These are phyloP conservation scores for Limnephilus rhombicus DNA, from an alignment of 2,888 invertebrate genomes.

Conservation along the genomic window DNA sequence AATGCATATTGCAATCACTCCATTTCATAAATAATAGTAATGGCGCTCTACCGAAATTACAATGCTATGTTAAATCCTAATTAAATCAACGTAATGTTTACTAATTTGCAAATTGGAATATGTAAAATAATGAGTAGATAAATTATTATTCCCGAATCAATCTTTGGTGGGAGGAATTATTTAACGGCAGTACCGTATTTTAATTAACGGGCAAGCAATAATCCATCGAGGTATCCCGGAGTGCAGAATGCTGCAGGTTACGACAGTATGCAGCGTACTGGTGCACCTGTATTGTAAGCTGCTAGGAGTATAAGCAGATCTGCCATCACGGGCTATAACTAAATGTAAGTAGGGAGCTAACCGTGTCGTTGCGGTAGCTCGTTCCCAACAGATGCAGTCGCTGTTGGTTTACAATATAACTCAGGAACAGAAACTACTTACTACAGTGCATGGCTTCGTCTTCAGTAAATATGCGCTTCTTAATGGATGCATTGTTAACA, in stretches of 20 bases:
- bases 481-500: constrained; percentile 20
- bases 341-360: not conserved
- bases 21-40: not conserved
- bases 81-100: not conserved
- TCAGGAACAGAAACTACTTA: constrained; percentile 37
- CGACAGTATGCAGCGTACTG: not conserved
- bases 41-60: not conserved
- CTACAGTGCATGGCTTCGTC: constrained; percentile 27
- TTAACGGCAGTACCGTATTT: not conserved
- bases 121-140: not conserved
- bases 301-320: constrained; percentile 1
- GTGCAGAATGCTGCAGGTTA: not conserved
- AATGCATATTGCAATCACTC: not conserved
- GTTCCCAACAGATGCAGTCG: constrained; percentile 32
- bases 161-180: not conserved
- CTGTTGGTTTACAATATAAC: constrained; percentile 40
- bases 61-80: not conserved
- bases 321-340: not conserved
- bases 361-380: constrained; percentile 2
- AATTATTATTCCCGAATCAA: not conserved
- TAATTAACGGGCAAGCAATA: not conserved
- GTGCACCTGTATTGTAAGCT: not conserved
- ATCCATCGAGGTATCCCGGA: not conserved
- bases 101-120: not conserved
- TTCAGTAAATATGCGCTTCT: constrained; percentile 16